Evolutionary conservation across 1,140 invertebrate species (phyloP), one percentile per base, ranked within the genome.

Genomic region (Papilio xuthus): DNA sequence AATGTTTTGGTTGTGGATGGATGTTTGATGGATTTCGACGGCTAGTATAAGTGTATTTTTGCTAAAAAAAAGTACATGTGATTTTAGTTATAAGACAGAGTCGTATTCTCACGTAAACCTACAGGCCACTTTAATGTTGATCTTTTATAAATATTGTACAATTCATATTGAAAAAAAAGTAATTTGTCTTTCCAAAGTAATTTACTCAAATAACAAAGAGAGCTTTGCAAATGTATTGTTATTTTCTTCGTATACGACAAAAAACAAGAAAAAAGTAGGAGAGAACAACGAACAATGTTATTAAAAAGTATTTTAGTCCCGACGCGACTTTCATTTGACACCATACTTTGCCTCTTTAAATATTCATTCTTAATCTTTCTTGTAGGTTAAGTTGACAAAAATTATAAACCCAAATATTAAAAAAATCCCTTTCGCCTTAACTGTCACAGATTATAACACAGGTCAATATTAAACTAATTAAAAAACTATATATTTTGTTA

Each of bases 361-460:
- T 76, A 76, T 76, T 76, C 74, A 76, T 60, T 76, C 56, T 44
- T 76, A 76, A 76, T 76, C 37, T 63, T 76, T 63, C 15, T 76
- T 76, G 70, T 72, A 37, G 12, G 26, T 69, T 18, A 72, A 50
- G 23, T 72, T 50, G 42, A 72, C 70, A 72, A 72, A 41, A 26
- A n/a, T n/a, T 10, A 60, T 0, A 10, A 10, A 12, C 26, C 0
- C 60, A 18, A 28, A 63, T 23, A 63, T 9, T 23, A 63, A 63
- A 63, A 20, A 23, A 9, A 12, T 15, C 60, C 23, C 23, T 63
- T 26, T 15, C 12, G 2, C 60, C 60, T 26, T 15, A 53, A 53
- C 18, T 6, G 10, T 63, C 26, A 28, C 8, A 26, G 60, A 23
- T 63, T 6, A 28, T 63, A n/a, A n/a, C n/a, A n/a, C n/a, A n/a